phyloP scores from a whole-genome alignment of 1,140 invertebrate genomes.

The Meteorus sp. region DNA sequence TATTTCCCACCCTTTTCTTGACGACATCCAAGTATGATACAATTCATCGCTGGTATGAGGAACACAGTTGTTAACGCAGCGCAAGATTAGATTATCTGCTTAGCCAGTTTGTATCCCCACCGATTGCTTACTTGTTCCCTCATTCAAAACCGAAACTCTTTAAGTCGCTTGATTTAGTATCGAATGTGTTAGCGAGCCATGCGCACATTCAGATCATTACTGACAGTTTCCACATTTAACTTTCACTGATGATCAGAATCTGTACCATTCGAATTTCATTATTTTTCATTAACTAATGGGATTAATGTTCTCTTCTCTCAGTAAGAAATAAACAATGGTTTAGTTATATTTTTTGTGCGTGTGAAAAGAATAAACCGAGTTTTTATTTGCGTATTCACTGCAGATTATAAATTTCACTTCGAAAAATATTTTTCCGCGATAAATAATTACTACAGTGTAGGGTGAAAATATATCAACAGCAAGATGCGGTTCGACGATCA shows the following conservation, averaged over 20 bases:
- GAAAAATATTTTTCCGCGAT: no score
- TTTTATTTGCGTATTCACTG: no score
- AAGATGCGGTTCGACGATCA: conserved; percentile 41
- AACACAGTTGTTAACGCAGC: conserved; percentile 22
- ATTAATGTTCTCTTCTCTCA: no score
- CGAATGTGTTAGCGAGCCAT: conserved; percentile 27
- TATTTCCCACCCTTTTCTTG: neutral
- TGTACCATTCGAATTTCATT: no score
- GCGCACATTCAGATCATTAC: neutral
- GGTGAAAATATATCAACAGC: no score
- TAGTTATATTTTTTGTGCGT: neutral
- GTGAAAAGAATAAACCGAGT: neutral
- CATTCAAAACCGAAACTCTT: conserved; percentile 38
- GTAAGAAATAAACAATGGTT: neutral
- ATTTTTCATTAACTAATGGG: no score
- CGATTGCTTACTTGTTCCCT: conserved; percentile 27
- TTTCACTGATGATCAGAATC: neutral
- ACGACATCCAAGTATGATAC: no score
- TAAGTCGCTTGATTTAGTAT: conserved; percentile 35
- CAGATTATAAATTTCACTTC: no score
- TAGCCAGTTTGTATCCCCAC: conserved; percentile 18
- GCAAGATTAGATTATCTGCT: conserved; percentile 39
- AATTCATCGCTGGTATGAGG: no score
- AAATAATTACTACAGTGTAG: no score
- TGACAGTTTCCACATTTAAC: neutral